Evolutionary conservation across 2,113 vertebrate species (phyloP).

Genomic region (Dromaius novaehollandiae): DNA sequence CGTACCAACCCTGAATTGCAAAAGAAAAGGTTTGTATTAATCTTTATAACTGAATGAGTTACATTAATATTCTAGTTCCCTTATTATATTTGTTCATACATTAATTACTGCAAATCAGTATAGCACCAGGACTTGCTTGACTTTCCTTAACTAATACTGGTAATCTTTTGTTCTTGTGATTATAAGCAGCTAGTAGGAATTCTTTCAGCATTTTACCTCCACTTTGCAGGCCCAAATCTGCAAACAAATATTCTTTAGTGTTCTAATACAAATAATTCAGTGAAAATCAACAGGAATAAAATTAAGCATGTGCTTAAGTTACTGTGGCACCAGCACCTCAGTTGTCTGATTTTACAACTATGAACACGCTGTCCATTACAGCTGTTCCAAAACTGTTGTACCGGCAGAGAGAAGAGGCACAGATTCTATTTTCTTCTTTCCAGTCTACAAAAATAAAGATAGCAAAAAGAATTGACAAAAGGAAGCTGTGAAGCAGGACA

Average conservation of each 20-base stretch:
- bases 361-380: neutral
- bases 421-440: neutral
- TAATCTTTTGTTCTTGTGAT: neutral
- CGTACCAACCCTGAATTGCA: slow-evolving; percentile 88
- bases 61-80: neutral
- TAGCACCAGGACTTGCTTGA: fast-evolving
- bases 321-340: neutral
- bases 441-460: neutral
- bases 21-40: slow-evolving; percentile 85
- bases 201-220: neutral
- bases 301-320: neutral
- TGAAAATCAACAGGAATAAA: neutral
- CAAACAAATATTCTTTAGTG: neutral
- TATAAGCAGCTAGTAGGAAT: neutral
- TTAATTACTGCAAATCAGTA: neutral
- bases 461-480: neutral
- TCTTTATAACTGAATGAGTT: neutral
- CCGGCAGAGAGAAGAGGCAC: neutral
- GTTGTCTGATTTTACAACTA: neutral
- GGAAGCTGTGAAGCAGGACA: neutral
- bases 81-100: neutral
- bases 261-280: neutral
- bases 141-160: neutral
- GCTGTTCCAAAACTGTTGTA: neutral
- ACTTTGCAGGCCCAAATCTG: neutral